Evolutionary conservation across 2,888 invertebrate species (phyloP), one percentile per base, ranked within the genome.

Genomic region (Megaustenia siamemsis): DNA sequence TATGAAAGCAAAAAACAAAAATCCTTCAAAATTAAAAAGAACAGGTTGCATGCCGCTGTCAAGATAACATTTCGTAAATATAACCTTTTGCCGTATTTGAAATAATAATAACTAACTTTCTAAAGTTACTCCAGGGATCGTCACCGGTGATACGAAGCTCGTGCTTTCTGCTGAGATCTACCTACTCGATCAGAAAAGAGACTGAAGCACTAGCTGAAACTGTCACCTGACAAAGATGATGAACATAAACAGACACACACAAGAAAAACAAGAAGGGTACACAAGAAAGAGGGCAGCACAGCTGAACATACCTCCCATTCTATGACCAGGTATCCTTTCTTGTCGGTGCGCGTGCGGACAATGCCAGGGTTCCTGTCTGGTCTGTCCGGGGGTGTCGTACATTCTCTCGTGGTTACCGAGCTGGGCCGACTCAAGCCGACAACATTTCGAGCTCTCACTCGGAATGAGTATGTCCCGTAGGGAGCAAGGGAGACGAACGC

Each of bases 381-480:
- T 49, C 90, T 88, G 80, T 89, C 92, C 8, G 91, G 90, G 10
- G 91, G 91, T 0, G 92, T 92, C 18, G 88, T 89, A 87, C 93
- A 94, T 77, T 88, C 86, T 32, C 85, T 82, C 32, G 80, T 88
- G 24, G 93, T 92, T 45, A 91, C 91, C 40, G 82, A 60, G 86
- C 93, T 93, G 6, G 94, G 94, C 76, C 89, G 89, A 83, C 93
- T 93, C 85, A 89, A 87, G 8, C 93, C 94, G 24, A 94, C 89
- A 82, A 90, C 91, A 87, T 94, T 94, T 53, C 90, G 88, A n/a
- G 94, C 93, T 84, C 93, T 88, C 53, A 94, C 91, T 45, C 94
- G 90, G 89, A 94, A 94, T 15, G 92, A 92, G 88, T 94, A 94
- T 60, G 91, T 93, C n/a, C 92, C 92, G 90, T 91, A 94, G 1